Conservation (phyloP, 2,888 invertebrate genomes). For the Meteorus colon region DNA sequence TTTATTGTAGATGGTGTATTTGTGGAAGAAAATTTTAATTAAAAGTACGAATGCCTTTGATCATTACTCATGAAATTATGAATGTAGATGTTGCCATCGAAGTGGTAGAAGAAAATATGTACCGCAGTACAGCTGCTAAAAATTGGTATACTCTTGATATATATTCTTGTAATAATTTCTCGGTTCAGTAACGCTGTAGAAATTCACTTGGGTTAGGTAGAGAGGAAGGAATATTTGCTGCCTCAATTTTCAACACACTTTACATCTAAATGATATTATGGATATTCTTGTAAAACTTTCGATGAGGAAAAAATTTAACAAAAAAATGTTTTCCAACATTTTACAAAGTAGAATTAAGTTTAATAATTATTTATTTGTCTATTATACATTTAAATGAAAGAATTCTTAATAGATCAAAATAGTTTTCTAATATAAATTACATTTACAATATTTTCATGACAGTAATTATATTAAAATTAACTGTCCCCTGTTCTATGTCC, state of each 20-base stretch:
- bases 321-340: background rate
- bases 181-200: background rate
- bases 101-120: background rate
- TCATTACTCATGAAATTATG: background rate
- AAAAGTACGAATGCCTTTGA: background rate
- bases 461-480: background rate
- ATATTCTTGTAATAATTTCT: slow-evolving; percentile 1
- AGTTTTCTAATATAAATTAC: background rate
- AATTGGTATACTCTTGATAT: slow-evolving; percentile 13
- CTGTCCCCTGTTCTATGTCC: background rate
- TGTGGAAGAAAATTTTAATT: slow-evolving; percentile 2
- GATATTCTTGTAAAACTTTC: slow-evolving; percentile 7
- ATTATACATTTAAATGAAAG: too few relatives aligned
- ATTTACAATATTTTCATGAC: background rate
- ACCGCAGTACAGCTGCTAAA: slow-evolving; percentile 12
- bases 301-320: background rate
- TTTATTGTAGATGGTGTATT: background rate
- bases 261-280: slow-evolving; percentile 8
- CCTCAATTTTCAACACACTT: slow-evolving; percentile 9
- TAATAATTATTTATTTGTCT: background rate
- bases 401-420: too few relatives aligned
- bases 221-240: background rate
- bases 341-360: background rate
- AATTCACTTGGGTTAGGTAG: background rate
- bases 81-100: background rate